A percentile compares a stretch with the other conserved stretches of the same genome.
These are phyloP conservation scores for Zophobas atratus DNA, from an alignment of 1,140 invertebrate genomes.

Conservation along the genomic window DNA sequence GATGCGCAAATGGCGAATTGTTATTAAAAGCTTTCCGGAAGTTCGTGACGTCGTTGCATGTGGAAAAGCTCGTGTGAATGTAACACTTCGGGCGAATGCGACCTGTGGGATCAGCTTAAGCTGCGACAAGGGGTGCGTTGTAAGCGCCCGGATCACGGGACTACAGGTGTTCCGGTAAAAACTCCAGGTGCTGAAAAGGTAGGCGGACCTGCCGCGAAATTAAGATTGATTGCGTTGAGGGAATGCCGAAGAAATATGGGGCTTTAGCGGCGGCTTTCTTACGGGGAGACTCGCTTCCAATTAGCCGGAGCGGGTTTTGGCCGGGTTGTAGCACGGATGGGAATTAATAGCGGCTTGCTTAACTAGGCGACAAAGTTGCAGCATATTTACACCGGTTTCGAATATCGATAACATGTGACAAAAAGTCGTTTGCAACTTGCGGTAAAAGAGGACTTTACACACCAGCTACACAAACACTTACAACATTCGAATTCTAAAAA, in stretches of 20 bases:
- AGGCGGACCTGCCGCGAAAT: conserved; percentile 29
- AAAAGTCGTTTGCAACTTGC: too few species aligned
- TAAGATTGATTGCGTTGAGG: conserved; percentile 44
- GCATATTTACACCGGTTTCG: too few species aligned
- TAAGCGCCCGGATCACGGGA: conserved; percentile 14
- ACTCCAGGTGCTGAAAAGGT: conserved; percentile 50
- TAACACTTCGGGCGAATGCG: conserved; percentile 43
- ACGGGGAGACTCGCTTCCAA: too few species aligned
- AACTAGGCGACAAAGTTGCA: too few species aligned
- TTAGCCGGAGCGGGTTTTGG: too few species aligned
- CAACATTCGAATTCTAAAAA: too few species aligned
- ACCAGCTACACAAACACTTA: too few species aligned
- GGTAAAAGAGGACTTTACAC: too few species aligned
- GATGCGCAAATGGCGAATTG: conserved; percentile 24
- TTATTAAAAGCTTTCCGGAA: conserved; percentile 31
- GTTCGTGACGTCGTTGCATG: conserved; percentile 38
- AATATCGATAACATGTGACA: too few species aligned
- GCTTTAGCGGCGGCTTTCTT: too few species aligned
- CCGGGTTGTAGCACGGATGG: too few species aligned
- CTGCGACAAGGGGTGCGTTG: conserved; percentile 9
- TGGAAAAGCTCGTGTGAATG: conserved; percentile 37
- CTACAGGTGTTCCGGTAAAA: conserved; percentile 47
- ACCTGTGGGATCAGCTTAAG: conserved; percentile 40
- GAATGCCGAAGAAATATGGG: conserved; percentile 31
- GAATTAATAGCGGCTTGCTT: too few species aligned